phyloP scores from a whole-genome alignment of 2,797 vertebrate genomes.

The Luscinia luscinia region DNA sequence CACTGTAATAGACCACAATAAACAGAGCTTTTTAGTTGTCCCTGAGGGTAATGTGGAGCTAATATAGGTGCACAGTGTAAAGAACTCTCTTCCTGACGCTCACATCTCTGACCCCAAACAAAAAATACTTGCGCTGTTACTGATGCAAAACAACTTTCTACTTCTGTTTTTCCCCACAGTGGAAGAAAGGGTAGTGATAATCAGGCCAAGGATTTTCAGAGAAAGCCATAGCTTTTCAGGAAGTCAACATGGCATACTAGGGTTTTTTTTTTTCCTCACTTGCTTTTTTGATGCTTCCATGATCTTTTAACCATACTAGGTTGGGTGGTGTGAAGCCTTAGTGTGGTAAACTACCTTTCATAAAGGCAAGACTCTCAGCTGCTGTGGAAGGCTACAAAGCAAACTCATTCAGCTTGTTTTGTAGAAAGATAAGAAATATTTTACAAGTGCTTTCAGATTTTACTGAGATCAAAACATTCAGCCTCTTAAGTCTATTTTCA shows the following conservation, averaged over 20 bases:
- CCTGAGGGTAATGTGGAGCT: neutral
- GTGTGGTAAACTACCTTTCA: neutral
- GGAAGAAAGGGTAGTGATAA: neutral
- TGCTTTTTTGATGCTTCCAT: neutral
- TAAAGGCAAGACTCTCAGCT: neutral
- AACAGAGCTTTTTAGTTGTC: neutral
- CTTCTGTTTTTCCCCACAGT: neutral
- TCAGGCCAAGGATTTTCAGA: neutral
- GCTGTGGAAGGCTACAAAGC: neutral
- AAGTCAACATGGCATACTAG: neutral
- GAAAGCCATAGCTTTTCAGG: neutral
- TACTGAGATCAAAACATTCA: neutral
- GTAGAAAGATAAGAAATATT: neutral
- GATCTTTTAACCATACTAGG: neutral
- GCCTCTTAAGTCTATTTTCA: neutral
- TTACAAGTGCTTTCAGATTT: neutral
- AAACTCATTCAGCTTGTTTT: neutral
- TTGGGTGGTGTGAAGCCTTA: neutral
- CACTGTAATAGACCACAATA: neutral
- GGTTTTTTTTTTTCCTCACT: neutral
- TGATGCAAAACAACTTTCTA: neutral
- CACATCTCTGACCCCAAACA: neutral
- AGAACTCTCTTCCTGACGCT: neutral
- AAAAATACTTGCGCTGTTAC: neutral
- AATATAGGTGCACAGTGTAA: neutral